A percentile compares a stretch with the other conserved stretches of the same genome.
phyloP scores from a whole-genome alignment of 1,140 invertebrate genomes.

The Akabosia matsudoensis region DNA sequence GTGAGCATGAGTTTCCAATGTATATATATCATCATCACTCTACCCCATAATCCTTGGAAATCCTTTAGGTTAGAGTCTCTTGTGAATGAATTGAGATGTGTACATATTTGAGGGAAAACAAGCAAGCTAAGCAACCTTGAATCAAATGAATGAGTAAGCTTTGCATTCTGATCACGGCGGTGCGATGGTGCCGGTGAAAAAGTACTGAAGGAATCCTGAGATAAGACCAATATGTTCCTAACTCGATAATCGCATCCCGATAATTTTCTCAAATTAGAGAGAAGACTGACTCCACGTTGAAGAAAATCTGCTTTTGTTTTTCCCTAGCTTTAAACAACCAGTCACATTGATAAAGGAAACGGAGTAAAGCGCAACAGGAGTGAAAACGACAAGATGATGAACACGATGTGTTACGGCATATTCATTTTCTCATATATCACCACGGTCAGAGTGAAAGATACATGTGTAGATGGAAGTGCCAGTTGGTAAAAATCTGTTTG shows the following conservation, averaged over 20 bases:
- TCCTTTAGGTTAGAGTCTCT: no score
- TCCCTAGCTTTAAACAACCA: no score
- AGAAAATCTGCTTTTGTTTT: no score
- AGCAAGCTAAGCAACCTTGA: not conserved
- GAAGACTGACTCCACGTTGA: no score
- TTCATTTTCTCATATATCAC: not conserved
- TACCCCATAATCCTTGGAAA: not conserved
- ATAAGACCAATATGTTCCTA: not conserved
- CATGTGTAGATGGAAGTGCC: not conserved
- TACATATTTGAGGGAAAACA: not conserved
- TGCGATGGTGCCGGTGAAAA: not conserved
- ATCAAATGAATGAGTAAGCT: not conserved
- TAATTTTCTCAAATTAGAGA: conserved; percentile 23
- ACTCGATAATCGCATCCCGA: not conserved
- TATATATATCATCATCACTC: no score
- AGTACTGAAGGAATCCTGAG: not conserved
- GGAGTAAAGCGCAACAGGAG: not conserved
- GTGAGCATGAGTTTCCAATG: no score
- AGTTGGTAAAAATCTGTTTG: not conserved
- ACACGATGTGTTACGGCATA: not conserved
- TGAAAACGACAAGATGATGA: not conserved
- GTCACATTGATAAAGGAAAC: not conserved
- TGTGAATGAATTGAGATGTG: not conserved
- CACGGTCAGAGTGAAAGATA: not conserved
- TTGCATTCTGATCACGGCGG: not conserved